Percentiles rank a stretch among this genome's conserved stretches.
These are phyloP conservation scores for Lepidocyrtinus sp. DNA, from an alignment of 2,888 invertebrate species.

Conservation along the genomic window DNA sequence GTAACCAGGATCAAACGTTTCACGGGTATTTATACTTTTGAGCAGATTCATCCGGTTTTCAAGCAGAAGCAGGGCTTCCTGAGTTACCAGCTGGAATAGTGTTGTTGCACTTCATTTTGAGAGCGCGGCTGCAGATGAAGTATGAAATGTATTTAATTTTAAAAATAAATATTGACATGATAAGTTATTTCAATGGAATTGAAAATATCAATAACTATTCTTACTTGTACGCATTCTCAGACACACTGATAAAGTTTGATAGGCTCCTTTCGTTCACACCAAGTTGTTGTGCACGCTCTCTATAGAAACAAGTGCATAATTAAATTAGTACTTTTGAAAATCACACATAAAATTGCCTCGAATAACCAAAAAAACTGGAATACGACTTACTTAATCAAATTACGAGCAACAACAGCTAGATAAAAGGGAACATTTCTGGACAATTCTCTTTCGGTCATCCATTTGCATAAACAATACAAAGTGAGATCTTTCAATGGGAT, in stretches of 20 bases:
- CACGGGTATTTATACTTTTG: no score
- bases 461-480: slow-evolving; percentile 42
- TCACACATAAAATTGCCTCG: background rate
- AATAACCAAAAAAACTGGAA: slow-evolving; percentile 7
- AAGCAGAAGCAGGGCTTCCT: no score
- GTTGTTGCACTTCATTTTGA: slow-evolving; percentile 28
- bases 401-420: slow-evolving; percentile 33
- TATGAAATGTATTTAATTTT: no score
- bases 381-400: slow-evolving; percentile 25
- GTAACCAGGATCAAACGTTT: no score
- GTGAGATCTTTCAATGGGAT: slow-evolving; percentile 35
- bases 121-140: slow-evolving; percentile 31
- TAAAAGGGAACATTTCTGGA: slow-evolving; percentile 46
- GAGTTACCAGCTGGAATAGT: slow-evolving; percentile 25
- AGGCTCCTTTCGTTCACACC: slow-evolving; percentile 27
- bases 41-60: no score
- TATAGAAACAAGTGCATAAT: background rate
- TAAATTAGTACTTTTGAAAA: background rate
- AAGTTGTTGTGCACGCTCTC: slow-evolving; percentile 18
- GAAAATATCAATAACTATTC: slow-evolving; percentile 1
- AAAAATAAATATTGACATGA: slow-evolving; percentile 6
- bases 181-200: background rate
- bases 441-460: slow-evolving; percentile 34
- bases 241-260: slow-evolving; percentile 17
- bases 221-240: slow-evolving; percentile 49